Evolutionary conservation across 2,113 vertebrate species (phyloP).

Genomic region (Brachyhypopomus gauderio): DNA sequence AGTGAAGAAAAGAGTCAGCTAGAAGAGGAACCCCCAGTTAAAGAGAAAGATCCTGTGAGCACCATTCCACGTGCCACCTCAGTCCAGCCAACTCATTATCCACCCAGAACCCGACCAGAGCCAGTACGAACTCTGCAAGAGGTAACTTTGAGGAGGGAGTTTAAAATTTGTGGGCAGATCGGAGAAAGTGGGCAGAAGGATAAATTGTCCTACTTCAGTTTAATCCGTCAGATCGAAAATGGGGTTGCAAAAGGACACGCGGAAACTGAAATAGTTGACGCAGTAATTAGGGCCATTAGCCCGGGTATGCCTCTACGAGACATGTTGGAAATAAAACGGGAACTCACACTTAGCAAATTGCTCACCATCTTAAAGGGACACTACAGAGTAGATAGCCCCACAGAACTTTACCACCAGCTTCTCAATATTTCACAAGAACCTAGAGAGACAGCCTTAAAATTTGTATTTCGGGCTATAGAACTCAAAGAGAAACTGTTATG

Average conservation of each 20-base stretch:
- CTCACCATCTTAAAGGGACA: slow-evolving; percentile 42
- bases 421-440: slow-evolving; percentile 45
- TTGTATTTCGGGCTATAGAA: slow-evolving; percentile 43
- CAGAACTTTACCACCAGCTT: slow-evolving; percentile 35
- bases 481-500: slow-evolving; percentile 46
- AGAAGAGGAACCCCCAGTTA: not conserved
- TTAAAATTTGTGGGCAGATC: slow-evolving; percentile 38
- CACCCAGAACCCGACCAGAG: too few species aligned
- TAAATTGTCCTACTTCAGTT: slow-evolving; percentile 38
- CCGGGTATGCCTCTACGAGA: slow-evolving; percentile 36
- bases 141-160: not conserved
- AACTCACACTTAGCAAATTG: not conserved
- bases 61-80: not conserved
- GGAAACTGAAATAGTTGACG: not conserved
- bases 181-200: slow-evolving; percentile 39
- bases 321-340: slow-evolving; percentile 43
- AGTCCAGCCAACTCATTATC: too few species aligned
- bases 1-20: not conserved
- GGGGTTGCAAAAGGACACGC: slow-evolving; percentile 19
- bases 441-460: slow-evolving; percentile 33
- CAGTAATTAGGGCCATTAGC: slow-evolving; percentile 26
- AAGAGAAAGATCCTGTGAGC: not conserved
- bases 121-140: too few species aligned
- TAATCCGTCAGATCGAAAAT: slow-evolving; percentile 40
- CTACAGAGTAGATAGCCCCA: slow-evolving; percentile 35